Percentiles rank a stretch among this genome's conserved stretches.
Conservation (phyloP, 2,888 invertebrate species). For the Arrhopalites spinosus region DNA sequence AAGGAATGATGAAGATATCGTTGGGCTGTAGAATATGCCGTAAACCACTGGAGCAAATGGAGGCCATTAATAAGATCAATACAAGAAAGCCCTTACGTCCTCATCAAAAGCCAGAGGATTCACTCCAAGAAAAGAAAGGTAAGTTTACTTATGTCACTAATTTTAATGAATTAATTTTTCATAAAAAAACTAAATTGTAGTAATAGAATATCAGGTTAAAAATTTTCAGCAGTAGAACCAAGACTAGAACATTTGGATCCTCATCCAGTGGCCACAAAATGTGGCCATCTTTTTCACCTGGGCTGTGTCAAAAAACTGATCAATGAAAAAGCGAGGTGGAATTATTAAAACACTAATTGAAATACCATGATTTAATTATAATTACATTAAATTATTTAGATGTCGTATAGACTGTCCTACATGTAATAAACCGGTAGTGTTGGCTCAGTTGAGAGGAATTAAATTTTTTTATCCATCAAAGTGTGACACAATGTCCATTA, state of each 20-base stretch:
- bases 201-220: no score
- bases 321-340: slow-evolving; percentile 20
- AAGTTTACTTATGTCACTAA: not conserved
- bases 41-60: slow-evolving; percentile 21
- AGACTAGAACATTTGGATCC: slow-evolving; percentile 25
- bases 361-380: not conserved
- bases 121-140: not conserved
- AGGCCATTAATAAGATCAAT: not conserved
- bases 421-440: slow-evolving; percentile 11
- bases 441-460: slow-evolving; percentile 21
- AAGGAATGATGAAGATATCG: not conserved
- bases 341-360: not conserved
- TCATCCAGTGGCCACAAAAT: slow-evolving; percentile 21
- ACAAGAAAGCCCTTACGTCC: not conserved
- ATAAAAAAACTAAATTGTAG: not conserved
- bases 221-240: not conserved
- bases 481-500: slow-evolving; percentile 3
- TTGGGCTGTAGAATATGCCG: slow-evolving; percentile 22
- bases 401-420: slow-evolving; percentile 28
- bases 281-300: slow-evolving; percentile 28
- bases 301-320: slow-evolving; percentile 30
- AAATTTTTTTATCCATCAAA: slow-evolving; percentile 20
- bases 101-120: not conserved
- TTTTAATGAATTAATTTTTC: not conserved
- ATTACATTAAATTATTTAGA: no score